A percentile compares a stretch with the other conserved stretches of the same genome.
These are phyloP conservation scores for Atlantisia rogersi DNA, from an alignment of 2,113 vertebrate genomes.

Conservation along the genomic window DNA sequence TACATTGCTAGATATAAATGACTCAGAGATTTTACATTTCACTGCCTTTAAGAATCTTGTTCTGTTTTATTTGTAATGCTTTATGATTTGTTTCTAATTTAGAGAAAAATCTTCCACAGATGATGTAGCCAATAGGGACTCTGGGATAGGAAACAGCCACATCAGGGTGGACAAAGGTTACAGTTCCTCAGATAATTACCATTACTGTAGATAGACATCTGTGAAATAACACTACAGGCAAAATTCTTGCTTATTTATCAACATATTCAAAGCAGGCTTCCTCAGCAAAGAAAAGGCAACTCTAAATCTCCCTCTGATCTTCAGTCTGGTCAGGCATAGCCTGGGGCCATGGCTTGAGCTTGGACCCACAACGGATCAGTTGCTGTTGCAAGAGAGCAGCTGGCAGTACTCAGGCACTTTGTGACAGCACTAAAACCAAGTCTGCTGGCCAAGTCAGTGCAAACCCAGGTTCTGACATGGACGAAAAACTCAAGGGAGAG, in stretches of 20 bases:
- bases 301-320: neutral
- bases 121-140: neutral
- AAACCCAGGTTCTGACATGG: neutral
- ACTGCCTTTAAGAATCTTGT: neutral
- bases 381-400: neutral
- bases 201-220: neutral
- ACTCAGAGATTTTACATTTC: neutral
- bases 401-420: neutral
- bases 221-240: constrained; percentile 11
- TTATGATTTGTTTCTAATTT: neutral
- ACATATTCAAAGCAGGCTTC: neutral
- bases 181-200: neutral
- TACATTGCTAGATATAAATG: neutral
- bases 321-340: neutral
- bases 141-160: neutral
- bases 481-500: neutral
- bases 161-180: neutral
- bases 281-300: constrained; percentile 21
- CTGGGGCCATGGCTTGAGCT: neutral
- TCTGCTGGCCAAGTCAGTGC: neutral
- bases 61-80: neutral
- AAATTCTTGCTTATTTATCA: constrained; percentile 23
- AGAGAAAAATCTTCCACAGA: neutral
- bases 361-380: neutral
- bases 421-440: neutral